Evolutionary conservation across 2,797 vertebrate species (phyloP).

Genomic region (Takifugu ocellatus): DNA sequence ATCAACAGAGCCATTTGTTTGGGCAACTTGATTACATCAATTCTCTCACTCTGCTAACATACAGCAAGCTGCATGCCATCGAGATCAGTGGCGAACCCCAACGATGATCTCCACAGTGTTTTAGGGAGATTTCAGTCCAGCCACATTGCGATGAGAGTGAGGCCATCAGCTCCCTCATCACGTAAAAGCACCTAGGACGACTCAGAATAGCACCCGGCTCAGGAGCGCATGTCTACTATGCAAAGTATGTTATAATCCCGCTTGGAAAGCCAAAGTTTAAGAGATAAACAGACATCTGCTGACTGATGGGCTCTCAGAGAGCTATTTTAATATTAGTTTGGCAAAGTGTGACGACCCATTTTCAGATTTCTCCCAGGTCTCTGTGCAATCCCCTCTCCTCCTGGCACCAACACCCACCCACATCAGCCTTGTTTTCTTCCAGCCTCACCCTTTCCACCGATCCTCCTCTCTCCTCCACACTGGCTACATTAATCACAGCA

Average conservation of each 20-base stretch:
- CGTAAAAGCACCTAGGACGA: constrained; percentile 35
- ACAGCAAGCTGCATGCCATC: constrained; percentile 21
- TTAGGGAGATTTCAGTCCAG: constrained; percentile 30
- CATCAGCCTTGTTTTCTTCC: constrained; percentile 19
- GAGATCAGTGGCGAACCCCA: constrained; percentile 13
- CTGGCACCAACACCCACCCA: constrained; percentile 15
- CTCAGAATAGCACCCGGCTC: constrained; percentile 61
- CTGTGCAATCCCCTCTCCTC: constrained; percentile 4
- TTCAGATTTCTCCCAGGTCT: constrained; percentile 11
- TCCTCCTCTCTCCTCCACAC: constrained; percentile 56
- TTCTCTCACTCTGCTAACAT: constrained; percentile 8
- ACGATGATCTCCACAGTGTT: constrained; percentile 24
- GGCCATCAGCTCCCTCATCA: constrained; percentile 56
- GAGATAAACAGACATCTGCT: constrained; percentile 48
- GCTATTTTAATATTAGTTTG: constrained; percentile 5
- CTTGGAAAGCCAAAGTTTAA: constrained; percentile 41
- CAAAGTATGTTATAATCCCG: constrained; percentile 54
- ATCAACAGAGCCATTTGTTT: constrained; percentile 51
- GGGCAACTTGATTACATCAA: constrained; percentile 13
- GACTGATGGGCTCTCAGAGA: constrained; percentile 28
- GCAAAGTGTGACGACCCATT: constrained; percentile 1
- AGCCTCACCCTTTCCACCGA: constrained; percentile 38
- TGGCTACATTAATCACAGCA: constrained; percentile 85
- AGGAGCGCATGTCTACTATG: constrained; percentile 53
- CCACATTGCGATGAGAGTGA: constrained; percentile 40